Base-by-base conservation (phyloP, 2,113 vertebrate genomes). In the Corythornis madagascariensis region DNA sequence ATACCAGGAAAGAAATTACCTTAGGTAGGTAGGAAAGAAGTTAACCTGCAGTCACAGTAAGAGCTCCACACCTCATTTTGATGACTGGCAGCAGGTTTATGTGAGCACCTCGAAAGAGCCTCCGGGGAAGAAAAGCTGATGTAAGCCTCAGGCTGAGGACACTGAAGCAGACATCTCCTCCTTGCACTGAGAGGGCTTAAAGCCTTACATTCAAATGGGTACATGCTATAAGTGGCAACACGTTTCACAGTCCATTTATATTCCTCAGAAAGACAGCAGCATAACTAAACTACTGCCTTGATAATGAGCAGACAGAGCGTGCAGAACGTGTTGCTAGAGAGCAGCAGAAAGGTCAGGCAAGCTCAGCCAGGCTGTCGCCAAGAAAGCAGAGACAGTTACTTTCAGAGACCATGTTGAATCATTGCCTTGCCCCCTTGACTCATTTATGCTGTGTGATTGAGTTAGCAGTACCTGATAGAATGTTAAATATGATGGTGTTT, bases 301-400 rank as follows among this genome's bases (percentile, higher is more conserved):
- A 92, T 74, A 73, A 66, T 45, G 42, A 94, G 69, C 89, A 86
- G 86, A 43, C 86, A 77, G 45, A 77, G 42, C 1, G 3, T 65
- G 40, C 56, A 69, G 43, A 45, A 33, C 9, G 4, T 8, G 13
- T 74, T 86, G 81, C 77, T 92, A 67, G 81, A 89, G 77, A 92
- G 6, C 1, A 0, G 19, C 0, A 0, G 76, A 90, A 83, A 92
- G 65, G 90, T 86, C 70, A 78, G 89, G 77, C 26, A 73, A 77
- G 19, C n/a, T 74, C 35, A 17, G 35, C 9, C 1, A 0, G 76
- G 64, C n/a, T 47, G 45, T 81, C 0, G 0, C 77, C 74, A 47
- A 38, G 81, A 52, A 89, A 66, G 56, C 33, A 28, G 75, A 63
- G 33, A 12, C 0, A 0, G 40, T 72, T 67, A 7, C 73, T 70